These are phyloP conservation scores for Aleiodes testaceus DNA, from an alignment of 2,888 invertebrate genomes.

Conservation along the genomic window DNA sequence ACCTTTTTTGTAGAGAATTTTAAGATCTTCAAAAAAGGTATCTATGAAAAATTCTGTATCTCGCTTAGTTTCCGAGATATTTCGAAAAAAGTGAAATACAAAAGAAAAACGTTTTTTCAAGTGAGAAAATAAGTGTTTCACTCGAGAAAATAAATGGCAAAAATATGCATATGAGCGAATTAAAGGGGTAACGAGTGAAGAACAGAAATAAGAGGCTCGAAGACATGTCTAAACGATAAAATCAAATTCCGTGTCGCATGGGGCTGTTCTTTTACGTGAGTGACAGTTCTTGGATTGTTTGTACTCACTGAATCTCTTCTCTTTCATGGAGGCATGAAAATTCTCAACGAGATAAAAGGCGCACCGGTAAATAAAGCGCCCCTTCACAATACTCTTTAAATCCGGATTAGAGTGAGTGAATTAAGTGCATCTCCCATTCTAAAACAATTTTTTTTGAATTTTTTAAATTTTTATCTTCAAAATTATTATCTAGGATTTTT, in stretches of 20 bases:
- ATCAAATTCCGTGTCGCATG: conserved; percentile 62
- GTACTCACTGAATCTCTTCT: conserved; percentile 30
- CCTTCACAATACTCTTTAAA: background rate
- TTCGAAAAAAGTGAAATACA: background rate
- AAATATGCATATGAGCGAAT: conserved; percentile 21
- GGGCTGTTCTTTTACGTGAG: conserved; percentile 57
- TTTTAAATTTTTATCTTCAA: no score
- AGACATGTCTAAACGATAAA: conserved; percentile 57
- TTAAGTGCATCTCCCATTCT: no score
- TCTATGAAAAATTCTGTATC: background rate
- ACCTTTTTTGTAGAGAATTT: no score
- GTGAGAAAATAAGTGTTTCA: no score
- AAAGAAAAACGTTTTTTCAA: background rate
- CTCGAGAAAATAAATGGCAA: background rate
- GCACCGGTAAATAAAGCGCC: conserved; percentile 47
- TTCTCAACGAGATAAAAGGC: conserved; percentile 61
- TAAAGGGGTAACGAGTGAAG: background rate
- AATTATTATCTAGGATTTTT: no score
- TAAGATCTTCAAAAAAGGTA: no score
- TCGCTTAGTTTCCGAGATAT: no score
- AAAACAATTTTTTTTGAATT: no score
- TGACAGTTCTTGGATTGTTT: conserved; percentile 57
- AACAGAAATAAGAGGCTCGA: conserved; percentile 12
- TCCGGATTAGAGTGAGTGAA: no score
- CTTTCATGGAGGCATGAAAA: conserved; percentile 23